These are phyloP conservation scores for Xenentodon cancila DNA, from an alignment of 2,797 vertebrate genomes.

Conservation along the genomic window DNA sequence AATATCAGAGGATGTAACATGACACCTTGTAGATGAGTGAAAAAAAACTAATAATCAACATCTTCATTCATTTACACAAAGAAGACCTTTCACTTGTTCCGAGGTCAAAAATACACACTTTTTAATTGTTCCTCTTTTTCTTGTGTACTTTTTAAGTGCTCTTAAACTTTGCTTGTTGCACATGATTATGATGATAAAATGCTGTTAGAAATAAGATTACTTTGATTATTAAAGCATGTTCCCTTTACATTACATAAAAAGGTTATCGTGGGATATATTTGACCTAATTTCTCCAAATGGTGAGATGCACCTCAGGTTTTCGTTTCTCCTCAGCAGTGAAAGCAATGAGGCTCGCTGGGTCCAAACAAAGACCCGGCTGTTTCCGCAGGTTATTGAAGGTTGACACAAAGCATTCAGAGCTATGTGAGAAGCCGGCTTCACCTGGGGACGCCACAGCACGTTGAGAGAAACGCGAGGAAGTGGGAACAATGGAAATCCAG, in stretches of 20 bases:
- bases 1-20: constrained; percentile 51
- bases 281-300: constrained; percentile 2
- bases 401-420: constrained; percentile 58
- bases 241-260: too few species aligned
- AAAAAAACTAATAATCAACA: constrained; percentile 2
- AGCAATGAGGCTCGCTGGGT: constrained; percentile 13
- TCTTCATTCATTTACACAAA: background rate
- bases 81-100: too few species aligned
- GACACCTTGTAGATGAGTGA: constrained; percentile 43
- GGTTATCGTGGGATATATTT: constrained; percentile 4
- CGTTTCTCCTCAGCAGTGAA: constrained; percentile 37
- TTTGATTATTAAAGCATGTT: too few species aligned
- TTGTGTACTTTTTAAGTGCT: background rate
- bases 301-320: constrained; percentile 32
- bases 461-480: constrained; percentile 59
- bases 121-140: background rate
- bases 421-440: constrained; percentile 62
- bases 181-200: background rate
- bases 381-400: constrained; percentile 57
- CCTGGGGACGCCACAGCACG: constrained; percentile 52
- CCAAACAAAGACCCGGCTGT: constrained; percentile 39
- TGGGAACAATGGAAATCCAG: constrained; percentile 68
- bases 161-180: background rate
- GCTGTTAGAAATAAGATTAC: too few species aligned
- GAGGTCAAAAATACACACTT: background rate